Percentiles rank a stretch among this genome's conserved stretches.
These are phyloP conservation scores for Drosophila chauvacae DNA, from an alignment of 1,140 invertebrate species.

Conservation along the genomic window DNA sequence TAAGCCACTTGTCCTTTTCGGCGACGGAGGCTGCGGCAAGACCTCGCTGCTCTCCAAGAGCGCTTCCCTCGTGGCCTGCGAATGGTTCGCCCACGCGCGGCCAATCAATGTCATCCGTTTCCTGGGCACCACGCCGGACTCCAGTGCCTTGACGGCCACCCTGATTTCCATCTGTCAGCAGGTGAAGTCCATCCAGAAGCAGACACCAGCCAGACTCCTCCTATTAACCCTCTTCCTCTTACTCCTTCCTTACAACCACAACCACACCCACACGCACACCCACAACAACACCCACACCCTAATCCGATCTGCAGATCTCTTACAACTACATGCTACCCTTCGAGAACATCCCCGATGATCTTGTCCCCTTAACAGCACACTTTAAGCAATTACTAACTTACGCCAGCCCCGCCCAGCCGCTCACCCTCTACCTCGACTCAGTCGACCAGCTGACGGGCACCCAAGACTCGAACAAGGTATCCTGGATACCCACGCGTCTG, in stretches of 20 bases:
- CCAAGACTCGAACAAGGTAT: constrained; percentile 97
- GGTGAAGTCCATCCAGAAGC: constrained; percentile 85
- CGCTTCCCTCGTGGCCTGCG: constrained; percentile 90
- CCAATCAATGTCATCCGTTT: constrained; percentile 96
- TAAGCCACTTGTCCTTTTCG: constrained; percentile 96
- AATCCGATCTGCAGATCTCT: constrained; percentile 89
- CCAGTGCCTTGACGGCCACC: constrained; percentile 96
- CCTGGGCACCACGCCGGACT: constrained; percentile 98
- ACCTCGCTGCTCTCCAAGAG: constrained; percentile 97
- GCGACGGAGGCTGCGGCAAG: constrained; percentile 98
- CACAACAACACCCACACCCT: constrained; percentile 12
- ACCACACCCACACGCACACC: constrained; percentile 5
- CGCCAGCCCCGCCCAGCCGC: constrained; percentile 92
- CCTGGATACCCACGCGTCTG: constrained; percentile 96
- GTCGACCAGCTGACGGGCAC: constrained; percentile 98
- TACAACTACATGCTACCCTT: constrained; percentile 97
- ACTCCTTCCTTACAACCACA: constrained; percentile 9
- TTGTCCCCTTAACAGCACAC: constrained; percentile 97
- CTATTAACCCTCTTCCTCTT: constrained; percentile 23
- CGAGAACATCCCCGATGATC: constrained; percentile 97
- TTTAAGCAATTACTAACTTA: constrained; percentile 96
- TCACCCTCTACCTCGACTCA: constrained; percentile 95
- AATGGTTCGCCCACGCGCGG: constrained; percentile 90
- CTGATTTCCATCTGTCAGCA: constrained; percentile 98
- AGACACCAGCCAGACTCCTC: neutral